Base-by-base conservation (phyloP, 2,113 vertebrate species). In the Mustela nigripes region DNA sequence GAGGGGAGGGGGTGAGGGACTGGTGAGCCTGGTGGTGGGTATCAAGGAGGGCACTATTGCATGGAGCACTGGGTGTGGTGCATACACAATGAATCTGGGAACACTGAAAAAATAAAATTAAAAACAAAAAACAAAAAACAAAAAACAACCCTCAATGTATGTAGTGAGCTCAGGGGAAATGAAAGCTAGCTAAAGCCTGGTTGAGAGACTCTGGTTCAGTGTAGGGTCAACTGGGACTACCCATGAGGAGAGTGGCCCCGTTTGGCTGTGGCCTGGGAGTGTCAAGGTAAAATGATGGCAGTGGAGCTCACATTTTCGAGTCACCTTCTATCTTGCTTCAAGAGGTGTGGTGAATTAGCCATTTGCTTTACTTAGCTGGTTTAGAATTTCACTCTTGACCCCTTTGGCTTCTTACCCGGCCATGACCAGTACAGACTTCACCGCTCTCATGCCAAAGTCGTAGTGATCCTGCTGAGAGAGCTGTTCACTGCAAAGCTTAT, bases 401-500 rank as follows among this genome's bases (percentile, higher is more conserved):
- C 10, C 28, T 83, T 58, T 73, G n/a, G 81, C 48, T 97, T 94
- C 99, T 98, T 97, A 99, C 99, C 99, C 99, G 11, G 99, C 99
- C 99, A 99, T 99, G 97, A 99, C 99, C 93, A 99, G 99, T 6
- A 99, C 99, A 42, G 99, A 99, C 98, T 99, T 99, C 79, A 99
- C 99, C 2, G 99, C 99, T 98, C 99, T 99, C 99, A 99, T 99
- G 97, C 99, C 99, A 88, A 99, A 99, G 98, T 99, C 99, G 7
- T 99, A 99, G 98, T 99, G 99, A 97, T 99, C 99, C 98, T 99
- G 99, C 94, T 99, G 99, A 56, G 99, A 99, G 11, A 99, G 99
- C 98, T 99, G 99, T 91, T 99, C 99, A 11, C 99, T 99, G 98
- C 99, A 99, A 53, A 99, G 99, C 97, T 99, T 99, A 97, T 99